Evolutionary conservation across 1,140 invertebrate species (phyloP).

Genomic region (Bradysia coprophila): DNA sequence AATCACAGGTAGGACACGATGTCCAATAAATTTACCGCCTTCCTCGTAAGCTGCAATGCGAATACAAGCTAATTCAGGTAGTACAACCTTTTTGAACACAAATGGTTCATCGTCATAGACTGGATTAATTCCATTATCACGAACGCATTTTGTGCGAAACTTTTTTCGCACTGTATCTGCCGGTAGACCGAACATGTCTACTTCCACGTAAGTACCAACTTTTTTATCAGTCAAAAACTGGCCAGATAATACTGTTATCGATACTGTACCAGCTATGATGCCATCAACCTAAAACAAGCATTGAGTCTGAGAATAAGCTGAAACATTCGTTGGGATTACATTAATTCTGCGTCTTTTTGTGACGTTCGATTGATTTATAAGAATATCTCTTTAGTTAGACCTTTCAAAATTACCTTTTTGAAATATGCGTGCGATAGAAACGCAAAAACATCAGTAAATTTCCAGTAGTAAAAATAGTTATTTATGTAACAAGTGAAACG

Average conservation of each 20-base stretch:
- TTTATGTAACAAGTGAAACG: no score
- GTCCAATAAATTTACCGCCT: slow-evolving; percentile 81
- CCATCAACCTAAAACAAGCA: slow-evolving; percentile 54
- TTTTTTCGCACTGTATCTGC: slow-evolving; percentile 96
- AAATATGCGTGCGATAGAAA: no score
- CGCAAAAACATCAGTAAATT: no score
- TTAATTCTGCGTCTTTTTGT: no score
- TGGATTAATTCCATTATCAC: slow-evolving; percentile 92
- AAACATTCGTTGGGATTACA: not conserved
- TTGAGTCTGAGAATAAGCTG: not conserved
- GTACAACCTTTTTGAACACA: slow-evolving; percentile 95
- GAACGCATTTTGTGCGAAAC: slow-evolving; percentile 84
- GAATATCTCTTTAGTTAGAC: no score
- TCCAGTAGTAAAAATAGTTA: no score
- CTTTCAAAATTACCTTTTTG: no score
- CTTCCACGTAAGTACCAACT: slow-evolving; percentile 93
- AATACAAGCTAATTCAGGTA: slow-evolving; percentile 90
- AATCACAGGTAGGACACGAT: slow-evolving; percentile 88
- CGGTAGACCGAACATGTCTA: slow-evolving; percentile 97
- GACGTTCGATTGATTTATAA: no score
- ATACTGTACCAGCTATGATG: slow-evolving; percentile 93
- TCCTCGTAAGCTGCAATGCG: slow-evolving; percentile 96
- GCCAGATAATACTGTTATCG: slow-evolving; percentile 72
- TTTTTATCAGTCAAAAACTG: slow-evolving; percentile 94
- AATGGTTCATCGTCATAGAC: slow-evolving; percentile 94